Evolutionary conservation across 2,888 invertebrate species (phyloP).

Genomic region (Sarcophaga rosellei): DNA sequence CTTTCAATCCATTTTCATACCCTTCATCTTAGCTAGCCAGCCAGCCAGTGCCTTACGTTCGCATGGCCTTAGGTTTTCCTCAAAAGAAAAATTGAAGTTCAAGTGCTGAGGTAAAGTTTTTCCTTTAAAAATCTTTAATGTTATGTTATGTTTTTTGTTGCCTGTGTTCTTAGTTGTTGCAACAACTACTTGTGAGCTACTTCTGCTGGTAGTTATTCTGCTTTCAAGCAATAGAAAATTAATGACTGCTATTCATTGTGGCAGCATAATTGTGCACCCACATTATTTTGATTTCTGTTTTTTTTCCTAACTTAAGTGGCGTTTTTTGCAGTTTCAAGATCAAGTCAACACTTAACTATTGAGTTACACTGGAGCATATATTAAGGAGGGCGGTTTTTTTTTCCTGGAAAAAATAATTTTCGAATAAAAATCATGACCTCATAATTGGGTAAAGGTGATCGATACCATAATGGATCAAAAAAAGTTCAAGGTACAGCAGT

Average conservation of each 20-base stretch:
- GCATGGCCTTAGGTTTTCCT: conserved; percentile 22
- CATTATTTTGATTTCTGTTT: conserved; percentile 47
- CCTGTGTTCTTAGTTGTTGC: not conserved
- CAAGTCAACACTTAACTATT: conserved; percentile 41
- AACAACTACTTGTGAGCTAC: conserved; percentile 35
- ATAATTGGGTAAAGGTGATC: not conserved
- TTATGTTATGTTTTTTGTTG: conserved; percentile 3
- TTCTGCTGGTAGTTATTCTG: conserved; percentile 49
- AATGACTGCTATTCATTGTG: conserved; percentile 59
- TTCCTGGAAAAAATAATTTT: not conserved
- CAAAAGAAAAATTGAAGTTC: conserved; percentile 53
- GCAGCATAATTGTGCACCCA: conserved; percentile 69
- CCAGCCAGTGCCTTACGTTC: not conserved
- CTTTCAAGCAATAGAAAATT: conserved; percentile 64
- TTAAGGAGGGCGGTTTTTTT: not conserved
- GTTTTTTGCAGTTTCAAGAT: conserved; percentile 51
- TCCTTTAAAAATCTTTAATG: conserved; percentile 27
- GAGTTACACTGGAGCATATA: not conserved
- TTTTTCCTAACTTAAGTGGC: conserved; percentile 48
- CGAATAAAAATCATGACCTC: no score
- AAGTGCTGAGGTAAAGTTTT: conserved; percentile 57
- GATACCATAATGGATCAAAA: not conserved
- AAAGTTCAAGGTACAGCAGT: no score
- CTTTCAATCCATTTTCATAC: no score
- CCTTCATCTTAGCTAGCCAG: not conserved